Evolutionary conservation across 2,888 invertebrate genomes (phyloP).

Genomic region (Darwinula stevensoni): DNA sequence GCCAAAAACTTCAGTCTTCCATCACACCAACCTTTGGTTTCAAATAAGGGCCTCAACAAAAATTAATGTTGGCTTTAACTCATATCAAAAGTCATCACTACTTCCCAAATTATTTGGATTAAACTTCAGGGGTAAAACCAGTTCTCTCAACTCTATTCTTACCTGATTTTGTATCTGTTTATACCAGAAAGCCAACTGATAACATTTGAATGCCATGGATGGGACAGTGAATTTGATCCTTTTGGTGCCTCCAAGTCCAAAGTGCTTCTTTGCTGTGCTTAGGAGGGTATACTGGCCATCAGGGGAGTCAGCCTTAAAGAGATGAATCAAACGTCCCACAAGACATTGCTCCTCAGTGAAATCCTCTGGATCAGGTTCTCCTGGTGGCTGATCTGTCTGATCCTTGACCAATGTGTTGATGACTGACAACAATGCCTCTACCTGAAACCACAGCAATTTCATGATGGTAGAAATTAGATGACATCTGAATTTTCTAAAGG

Average conservation of each 20-base stretch:
- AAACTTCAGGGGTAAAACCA: too few species aligned
- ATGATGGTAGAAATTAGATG: slow-evolving; percentile 1
- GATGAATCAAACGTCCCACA: slow-evolving; percentile 36
- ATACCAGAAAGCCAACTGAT: slow-evolving; percentile 56
- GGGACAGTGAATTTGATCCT: slow-evolving; percentile 74
- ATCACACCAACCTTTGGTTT: too few species aligned
- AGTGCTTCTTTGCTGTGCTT: slow-evolving; percentile 54
- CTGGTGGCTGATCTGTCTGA: slow-evolving; percentile 35
- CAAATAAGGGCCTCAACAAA: too few species aligned
- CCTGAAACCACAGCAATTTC: slow-evolving; percentile 17
- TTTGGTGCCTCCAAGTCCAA: slow-evolving; percentile 63
- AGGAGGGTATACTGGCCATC: slow-evolving; percentile 75
- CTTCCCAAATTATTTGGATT: too few species aligned
- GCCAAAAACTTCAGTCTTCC: too few species aligned
- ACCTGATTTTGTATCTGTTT: slow-evolving; percentile 40
- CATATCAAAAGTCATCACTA: too few species aligned
- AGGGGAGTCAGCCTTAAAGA: slow-evolving; percentile 32
- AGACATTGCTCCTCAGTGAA: slow-evolving; percentile 44
- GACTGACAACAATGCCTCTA: slow-evolving; percentile 43
- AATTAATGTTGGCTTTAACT: too few species aligned
- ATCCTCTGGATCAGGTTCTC: slow-evolving; percentile 58
- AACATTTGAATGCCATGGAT: slow-evolving; percentile 77
- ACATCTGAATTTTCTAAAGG: slow-evolving; percentile 11
- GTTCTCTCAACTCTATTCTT: too few species aligned
- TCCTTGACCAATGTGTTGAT: slow-evolving; percentile 60